These are phyloP conservation scores for Diadema setosum DNA, from an alignment of 35 echinoderm and acorn worm species.

Conservation along the genomic window DNA sequence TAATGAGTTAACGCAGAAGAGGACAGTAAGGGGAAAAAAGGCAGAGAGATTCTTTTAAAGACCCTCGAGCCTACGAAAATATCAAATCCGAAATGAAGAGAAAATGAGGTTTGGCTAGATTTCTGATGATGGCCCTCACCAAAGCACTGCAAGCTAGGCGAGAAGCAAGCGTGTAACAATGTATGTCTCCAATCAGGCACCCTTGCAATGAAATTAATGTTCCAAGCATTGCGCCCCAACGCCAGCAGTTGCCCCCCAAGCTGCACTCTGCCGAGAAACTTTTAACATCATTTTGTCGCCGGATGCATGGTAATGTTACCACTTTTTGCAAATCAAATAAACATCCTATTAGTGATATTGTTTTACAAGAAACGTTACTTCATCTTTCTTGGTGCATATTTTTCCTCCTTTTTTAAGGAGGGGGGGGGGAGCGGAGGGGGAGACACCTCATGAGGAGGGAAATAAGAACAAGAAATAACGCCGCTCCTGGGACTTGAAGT, in stretches of 20 bases:
- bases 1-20: no score
- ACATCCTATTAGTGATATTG: slow-evolving; percentile 61
- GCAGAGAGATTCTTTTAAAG: no score
- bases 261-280: slow-evolving; percentile 1
- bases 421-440: not conserved
- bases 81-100: not conserved
- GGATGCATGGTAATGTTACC: slow-evolving; percentile 12
- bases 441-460: not conserved
- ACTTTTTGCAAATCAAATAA: slow-evolving; percentile 41
- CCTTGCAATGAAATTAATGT: not conserved
- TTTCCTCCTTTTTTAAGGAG: not conserved
- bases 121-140: no score
- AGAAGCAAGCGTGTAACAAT: no score
- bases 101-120: not conserved
- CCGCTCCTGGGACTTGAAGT: not conserved
- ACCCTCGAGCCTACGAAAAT: slow-evolving; percentile 18
- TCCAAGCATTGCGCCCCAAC: slow-evolving; percentile 12
- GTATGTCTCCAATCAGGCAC: not conserved
- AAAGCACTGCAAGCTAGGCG: no score
- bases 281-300: not conserved
- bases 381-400: no score
- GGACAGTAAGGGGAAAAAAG: no score
- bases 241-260: not conserved
- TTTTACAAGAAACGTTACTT: slow-evolving; percentile 41
- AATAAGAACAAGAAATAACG: not conserved